Percentiles rank a stretch among this genome's conserved stretches.
Conservation (phyloP, 2,888 invertebrate genomes). For the Andrena chrysosceles region DNA sequence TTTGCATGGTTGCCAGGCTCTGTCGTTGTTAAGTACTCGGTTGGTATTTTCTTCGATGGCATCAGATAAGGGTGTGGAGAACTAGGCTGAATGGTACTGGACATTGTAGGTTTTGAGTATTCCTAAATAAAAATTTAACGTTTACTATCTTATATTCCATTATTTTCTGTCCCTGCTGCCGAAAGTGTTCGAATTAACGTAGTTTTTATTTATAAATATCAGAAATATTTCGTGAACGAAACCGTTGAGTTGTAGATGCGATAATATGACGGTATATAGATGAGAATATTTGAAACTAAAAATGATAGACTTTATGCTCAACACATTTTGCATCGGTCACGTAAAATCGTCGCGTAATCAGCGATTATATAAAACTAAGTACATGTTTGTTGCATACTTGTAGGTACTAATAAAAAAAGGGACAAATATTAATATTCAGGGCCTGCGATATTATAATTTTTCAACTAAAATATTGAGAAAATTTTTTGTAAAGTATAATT, state of each 20-base stretch:
- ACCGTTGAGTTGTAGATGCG: too few relatives aligned
- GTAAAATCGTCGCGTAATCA: too few relatives aligned
- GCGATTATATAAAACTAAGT: too few relatives aligned
- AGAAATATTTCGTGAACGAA: too few relatives aligned
- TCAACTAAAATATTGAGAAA: too few relatives aligned
- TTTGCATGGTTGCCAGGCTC: slow-evolving; percentile 63
- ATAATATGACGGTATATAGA: not conserved
- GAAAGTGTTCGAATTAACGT: too few relatives aligned
- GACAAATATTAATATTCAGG: too few relatives aligned
- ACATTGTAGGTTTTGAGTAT: slow-evolving; percentile 78
- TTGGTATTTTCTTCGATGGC: slow-evolving; percentile 91
- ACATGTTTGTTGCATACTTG: too few relatives aligned
- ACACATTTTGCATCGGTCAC: not conserved
- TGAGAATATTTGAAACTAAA: not conserved
- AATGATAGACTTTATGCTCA: not conserved
- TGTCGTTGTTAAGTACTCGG: slow-evolving; percentile 90
- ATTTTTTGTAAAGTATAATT: too few relatives aligned
- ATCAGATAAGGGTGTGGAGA: slow-evolving; percentile 84
- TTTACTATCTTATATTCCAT: not conserved
- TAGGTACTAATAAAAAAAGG: too few relatives aligned
- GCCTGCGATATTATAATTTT: too few relatives aligned
- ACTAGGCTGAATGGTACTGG: slow-evolving; percentile 76
- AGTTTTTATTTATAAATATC: too few relatives aligned
- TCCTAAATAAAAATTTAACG: slow-evolving; percentile 71
- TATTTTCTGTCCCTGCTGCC: not conserved